These are phyloP conservation scores for Gymnothorax reevesii DNA, from an alignment of 2,797 vertebrate genomes.

Conservation along the genomic window DNA sequence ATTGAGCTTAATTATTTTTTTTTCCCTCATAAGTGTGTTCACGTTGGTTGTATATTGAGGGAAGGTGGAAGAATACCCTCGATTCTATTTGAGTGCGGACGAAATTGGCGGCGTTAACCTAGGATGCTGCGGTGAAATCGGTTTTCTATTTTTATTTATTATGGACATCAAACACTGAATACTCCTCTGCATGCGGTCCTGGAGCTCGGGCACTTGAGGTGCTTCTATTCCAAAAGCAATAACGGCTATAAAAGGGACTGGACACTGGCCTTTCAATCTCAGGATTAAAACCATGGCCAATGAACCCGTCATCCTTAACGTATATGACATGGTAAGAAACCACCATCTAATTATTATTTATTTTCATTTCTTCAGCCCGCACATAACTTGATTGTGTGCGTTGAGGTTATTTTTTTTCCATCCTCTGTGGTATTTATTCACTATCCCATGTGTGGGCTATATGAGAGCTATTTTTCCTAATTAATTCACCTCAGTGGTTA, in stretches of 20 bases:
- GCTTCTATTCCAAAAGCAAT: constrained; percentile 56
- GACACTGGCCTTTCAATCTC: constrained; percentile 69
- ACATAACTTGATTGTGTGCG: not conserved
- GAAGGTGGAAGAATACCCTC: constrained; percentile 41
- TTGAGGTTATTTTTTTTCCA: not conserved
- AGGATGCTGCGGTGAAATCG: constrained; percentile 24
- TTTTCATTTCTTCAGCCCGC: not conserved
- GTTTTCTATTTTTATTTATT: constrained; percentile 32
- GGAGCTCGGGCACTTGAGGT: constrained; percentile 25
- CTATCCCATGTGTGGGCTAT: not conserved
- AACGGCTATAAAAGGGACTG: constrained; percentile 61
- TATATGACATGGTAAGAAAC: constrained; percentile 92
- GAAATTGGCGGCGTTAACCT: constrained; percentile 19
- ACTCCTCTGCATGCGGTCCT: constrained; percentile 13
- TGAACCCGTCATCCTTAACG: constrained; percentile 94
- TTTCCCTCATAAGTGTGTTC: not conserved
- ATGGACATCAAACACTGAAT: constrained; percentile 27
- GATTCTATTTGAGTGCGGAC: constrained; percentile 25
- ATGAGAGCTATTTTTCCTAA: not conserved
- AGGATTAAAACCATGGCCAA: constrained; percentile 83
- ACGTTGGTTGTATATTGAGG: constrained; percentile 1
- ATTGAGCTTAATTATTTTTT: constrained; percentile 12
- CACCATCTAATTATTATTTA: not conserved
- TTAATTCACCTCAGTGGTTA: not conserved
- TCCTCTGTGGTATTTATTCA: not conserved